Conservation (phyloP, 2,113 vertebrate genomes). For the Malurus elegans region DNA sequence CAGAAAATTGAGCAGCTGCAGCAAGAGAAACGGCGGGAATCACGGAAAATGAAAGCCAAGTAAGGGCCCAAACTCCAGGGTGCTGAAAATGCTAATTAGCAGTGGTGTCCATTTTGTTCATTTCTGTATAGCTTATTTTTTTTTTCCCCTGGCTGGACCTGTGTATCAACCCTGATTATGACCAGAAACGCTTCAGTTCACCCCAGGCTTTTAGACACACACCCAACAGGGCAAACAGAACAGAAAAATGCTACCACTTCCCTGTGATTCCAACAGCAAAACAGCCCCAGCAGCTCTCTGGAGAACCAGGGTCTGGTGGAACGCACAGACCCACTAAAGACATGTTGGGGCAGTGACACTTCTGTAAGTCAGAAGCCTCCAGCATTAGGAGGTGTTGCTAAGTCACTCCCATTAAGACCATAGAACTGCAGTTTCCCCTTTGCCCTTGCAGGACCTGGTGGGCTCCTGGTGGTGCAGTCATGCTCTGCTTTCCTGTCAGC, state of each 20-base stretch:
- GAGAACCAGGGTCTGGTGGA: neutral
- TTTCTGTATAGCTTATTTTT: neutral
- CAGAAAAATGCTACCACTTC: neutral
- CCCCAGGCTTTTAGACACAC: neutral
- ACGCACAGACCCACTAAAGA: neutral
- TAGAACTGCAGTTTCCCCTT: neutral
- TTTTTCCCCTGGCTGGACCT: neutral
- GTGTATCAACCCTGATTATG: neutral
- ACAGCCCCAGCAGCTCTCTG: neutral
- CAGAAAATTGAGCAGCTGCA: conserved; percentile 86
- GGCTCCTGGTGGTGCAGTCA: neutral
- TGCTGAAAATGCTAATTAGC: neutral
- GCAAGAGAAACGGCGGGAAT: conserved; percentile 79
- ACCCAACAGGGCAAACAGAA: neutral
- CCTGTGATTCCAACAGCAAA: neutral
- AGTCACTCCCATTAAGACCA: neutral
- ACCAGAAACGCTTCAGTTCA: neutral
- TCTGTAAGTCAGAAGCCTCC: neutral
- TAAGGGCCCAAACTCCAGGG: conserved; percentile 48
- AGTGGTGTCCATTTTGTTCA: neutral
- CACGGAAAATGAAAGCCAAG: conserved; percentile 81
- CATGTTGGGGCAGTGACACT: neutral
- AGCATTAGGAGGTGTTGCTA: neutral
- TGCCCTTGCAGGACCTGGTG: rapidly evolving
- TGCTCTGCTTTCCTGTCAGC: neutral